phyloP scores from a whole-genome alignment of 1,140 invertebrate genomes.

The Trinorchestia longiramus region DNA sequence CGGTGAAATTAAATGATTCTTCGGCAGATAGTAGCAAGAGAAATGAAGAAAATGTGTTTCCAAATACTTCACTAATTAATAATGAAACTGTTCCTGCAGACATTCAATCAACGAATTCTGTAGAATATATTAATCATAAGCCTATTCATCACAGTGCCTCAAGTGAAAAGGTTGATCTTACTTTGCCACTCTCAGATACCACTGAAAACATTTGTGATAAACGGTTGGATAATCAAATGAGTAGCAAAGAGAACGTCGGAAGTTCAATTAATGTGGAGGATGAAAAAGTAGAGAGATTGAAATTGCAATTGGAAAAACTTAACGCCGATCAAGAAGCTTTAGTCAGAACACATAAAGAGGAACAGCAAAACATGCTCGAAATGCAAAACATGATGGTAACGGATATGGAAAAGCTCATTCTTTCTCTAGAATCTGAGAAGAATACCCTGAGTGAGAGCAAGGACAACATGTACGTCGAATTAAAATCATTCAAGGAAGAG shows the following conservation, averaged over 20 bases:
- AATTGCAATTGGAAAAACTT: constrained; percentile 59
- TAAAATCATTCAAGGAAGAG: constrained; percentile 43
- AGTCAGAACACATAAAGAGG: constrained; percentile 59
- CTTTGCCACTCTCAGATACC: background rate
- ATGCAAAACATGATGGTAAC: constrained; percentile 65
- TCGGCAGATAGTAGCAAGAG: background rate
- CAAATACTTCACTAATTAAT: background rate
- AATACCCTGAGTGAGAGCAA: constrained; percentile 32
- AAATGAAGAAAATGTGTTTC: background rate
- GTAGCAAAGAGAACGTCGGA: background rate
- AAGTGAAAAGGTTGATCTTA: background rate
- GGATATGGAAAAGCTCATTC: constrained; percentile 65
- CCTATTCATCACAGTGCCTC: background rate
- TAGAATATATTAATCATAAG: background rate
- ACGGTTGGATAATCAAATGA: background rate
- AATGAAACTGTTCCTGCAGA: background rate
- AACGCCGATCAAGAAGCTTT: constrained; percentile 67
- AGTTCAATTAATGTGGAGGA: background rate
- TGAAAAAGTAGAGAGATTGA: constrained; percentile 55
- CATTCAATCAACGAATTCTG: background rate
- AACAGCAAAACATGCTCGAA: constrained; percentile 61
- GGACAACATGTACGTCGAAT: constrained; percentile 42
- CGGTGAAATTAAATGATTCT: background rate
- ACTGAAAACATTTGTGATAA: background rate
- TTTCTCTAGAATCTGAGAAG: constrained; percentile 42